These are phyloP conservation scores for Drosophila littoralis DNA, from an alignment of 1,140 invertebrate genomes.

Conservation along the genomic window DNA sequence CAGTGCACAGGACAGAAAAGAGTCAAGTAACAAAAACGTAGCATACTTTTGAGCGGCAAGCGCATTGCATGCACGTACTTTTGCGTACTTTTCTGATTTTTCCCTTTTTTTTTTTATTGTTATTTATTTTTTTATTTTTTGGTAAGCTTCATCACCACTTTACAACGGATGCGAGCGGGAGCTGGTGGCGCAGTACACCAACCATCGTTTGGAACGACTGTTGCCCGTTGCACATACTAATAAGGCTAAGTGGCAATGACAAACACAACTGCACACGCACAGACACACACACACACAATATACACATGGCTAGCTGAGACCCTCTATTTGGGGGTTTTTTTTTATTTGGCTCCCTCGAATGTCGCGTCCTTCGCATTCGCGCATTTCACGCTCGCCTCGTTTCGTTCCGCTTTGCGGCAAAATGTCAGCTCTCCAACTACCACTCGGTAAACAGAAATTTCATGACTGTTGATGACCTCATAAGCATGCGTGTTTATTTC, in stretches of 20 bases:
- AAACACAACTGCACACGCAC: slow-evolving; percentile 64
- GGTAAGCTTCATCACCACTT: slow-evolving; percentile 76
- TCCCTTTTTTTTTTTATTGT: background rate
- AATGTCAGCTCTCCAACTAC: slow-evolving; percentile 45
- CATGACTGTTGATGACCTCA: slow-evolving; percentile 78
- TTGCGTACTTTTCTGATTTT: slow-evolving; percentile 13
- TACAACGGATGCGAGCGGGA: slow-evolving; percentile 16
- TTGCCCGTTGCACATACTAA: slow-evolving; percentile 75
- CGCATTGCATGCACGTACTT: slow-evolving; percentile 59
- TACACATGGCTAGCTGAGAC: slow-evolving; percentile 13
- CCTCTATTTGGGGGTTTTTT: slow-evolving; percentile 4
- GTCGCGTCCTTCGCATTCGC: slow-evolving; percentile 25
- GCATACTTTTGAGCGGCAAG: slow-evolving; percentile 37
- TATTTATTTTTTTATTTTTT: slow-evolving; percentile 32
- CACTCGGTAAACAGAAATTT: slow-evolving; percentile 59
- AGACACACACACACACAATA: slow-evolving; percentile 24
- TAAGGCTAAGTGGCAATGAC: slow-evolving; percentile 82
- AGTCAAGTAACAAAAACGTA: slow-evolving; percentile 37
- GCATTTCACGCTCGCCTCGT: slow-evolving; percentile 22
- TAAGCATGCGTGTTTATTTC: slow-evolving; percentile 79
- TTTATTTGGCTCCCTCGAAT: slow-evolving; percentile 13
- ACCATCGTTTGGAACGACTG: slow-evolving; percentile 28
- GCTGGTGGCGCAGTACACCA: slow-evolving; percentile 1
- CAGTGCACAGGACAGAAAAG: slow-evolving; percentile 19
- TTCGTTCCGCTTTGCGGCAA: slow-evolving; percentile 42